Base-by-base conservation (phyloP, 2,113 vertebrate species). In the Zonotrichia leucophrys region DNA sequence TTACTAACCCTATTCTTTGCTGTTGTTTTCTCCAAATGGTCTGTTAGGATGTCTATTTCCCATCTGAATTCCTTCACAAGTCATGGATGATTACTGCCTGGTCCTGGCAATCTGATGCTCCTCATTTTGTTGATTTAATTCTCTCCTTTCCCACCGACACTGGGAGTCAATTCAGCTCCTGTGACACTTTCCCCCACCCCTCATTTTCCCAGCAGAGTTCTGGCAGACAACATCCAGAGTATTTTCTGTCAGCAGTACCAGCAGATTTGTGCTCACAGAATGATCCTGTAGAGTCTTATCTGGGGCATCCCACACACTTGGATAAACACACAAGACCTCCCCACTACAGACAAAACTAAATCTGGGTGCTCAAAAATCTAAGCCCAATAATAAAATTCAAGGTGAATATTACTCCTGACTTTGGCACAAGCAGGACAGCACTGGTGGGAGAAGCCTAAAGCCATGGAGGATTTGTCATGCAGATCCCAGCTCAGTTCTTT, bases 1-100 rank as follows among this genome's bases (percentile, higher is more conserved):
- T 97, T 94, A 92, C 76, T 78, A 93, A 84, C 52, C 41, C 73
- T 75, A n/a, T 78, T 92, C 79, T 89, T 83, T 5, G 1, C 33
- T 1, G 3, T 28, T 81, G 60, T 86, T 92, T 75, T 73, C 53
- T 91, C 83, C 80, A 93, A 80, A 90, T 77, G 52, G 69, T 77
- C 68, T 90, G 55, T 77, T 44, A 86, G 0, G 7, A 64, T 59
- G 60, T 67, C 76, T 63, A 30, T 79, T 94, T 93, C 39, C 68
- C 68, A 74, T 83, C 1, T 78, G 72, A 95, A 92, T 78, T 92
- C 80, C 62, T 83, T 86, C 25, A 81, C 35, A 70, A 62, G 47
- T 52, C 15, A 4, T 28, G 35, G 69, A 67, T 56, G 68, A 89
- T 87, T 60, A 50, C 27, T 47, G 33, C 44, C 91, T 74, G 24